Base-by-base conservation (phyloP, 2,113 vertebrate genomes). In the Cichladusa arquata region DNA sequence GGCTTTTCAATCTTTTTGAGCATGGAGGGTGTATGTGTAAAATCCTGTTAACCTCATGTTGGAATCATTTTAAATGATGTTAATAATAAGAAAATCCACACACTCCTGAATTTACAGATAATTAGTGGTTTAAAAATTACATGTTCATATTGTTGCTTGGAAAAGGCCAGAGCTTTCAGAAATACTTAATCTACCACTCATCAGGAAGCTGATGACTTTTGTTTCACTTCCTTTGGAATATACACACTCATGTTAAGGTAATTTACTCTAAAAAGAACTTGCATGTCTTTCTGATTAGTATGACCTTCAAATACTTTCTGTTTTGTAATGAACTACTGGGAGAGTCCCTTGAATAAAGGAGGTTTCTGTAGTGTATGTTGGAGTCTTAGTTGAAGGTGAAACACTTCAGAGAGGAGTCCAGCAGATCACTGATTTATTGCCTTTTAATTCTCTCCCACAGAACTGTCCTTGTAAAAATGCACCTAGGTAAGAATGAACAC, bases 191-290 rank as follows among this genome's bases (percentile, higher is more conserved):
- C 33, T 94, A 34, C 3, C 7, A 53, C 25, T 85, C 12, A 42
- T 72, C 45, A 73, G 42, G 28, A 69, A 72, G 61, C 28, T 70
- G 56, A n/a, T 91, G 79, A 80, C 61, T 95, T 73, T 72, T 81
- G 80, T 97, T 97, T 97, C 97, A 97, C 94, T 98, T 97, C 95
- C 95, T 92, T 16, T 85, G 95, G 93, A 90, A 95, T 87, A 81
- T 86, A 93, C 88, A 83, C 82, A 48, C 44, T 91, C 33, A 1
- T 42, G 23, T 42, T 44, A 84, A 77, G 51, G 33, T 93, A 44
- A n/a, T 88, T 93, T 81, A 57, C 57, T 92, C 54, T 58, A 3
- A 72, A 60, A 88, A 86, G 29, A 70, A 48, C 31, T 84, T 81
- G 31, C 11, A 19, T 88, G 33, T 88, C 28, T 81, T 58, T 85